These are phyloP conservation scores for Carpatolechia fugitivella DNA, from an alignment of 2,888 invertebrate genomes.

Conservation along the genomic window DNA sequence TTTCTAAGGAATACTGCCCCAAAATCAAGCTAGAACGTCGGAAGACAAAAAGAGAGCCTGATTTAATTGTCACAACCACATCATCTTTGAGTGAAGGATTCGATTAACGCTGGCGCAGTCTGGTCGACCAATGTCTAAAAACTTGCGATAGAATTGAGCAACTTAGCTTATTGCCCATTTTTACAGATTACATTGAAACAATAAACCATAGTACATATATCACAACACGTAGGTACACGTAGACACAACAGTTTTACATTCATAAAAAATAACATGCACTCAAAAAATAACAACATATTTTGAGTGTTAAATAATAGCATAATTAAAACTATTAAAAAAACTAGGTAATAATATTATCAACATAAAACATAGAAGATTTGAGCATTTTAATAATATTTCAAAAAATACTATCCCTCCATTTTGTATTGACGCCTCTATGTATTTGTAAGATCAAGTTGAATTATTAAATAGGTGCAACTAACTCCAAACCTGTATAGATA, in stretches of 20 bases:
- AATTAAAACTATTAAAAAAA: conserved; percentile 63
- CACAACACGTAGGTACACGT: conserved; percentile 72
- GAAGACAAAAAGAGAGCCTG: conserved; percentile 63
- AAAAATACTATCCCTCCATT: conserved; percentile 64
- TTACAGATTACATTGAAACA: conserved; percentile 56
- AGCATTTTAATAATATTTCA: conserved; percentile 72
- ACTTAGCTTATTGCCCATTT: conserved; percentile 57
- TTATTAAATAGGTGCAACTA: not conserved
- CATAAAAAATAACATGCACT: conserved; percentile 51
- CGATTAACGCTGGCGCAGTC: conserved; percentile 26
- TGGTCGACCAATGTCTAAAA: not conserved
- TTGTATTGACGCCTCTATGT: conserved; percentile 44
- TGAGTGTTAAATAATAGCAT: conserved; percentile 56
- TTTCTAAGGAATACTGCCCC: conserved; percentile 74
- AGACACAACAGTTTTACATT: conserved; percentile 44
- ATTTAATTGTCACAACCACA: conserved; percentile 68
- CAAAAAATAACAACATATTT: conserved; percentile 52
- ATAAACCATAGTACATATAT: conserved; percentile 64
- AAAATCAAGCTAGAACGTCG: conserved; percentile 57
- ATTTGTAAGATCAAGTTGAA: conserved; percentile 30
- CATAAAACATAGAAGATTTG: conserved; percentile 73
- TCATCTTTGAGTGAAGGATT: conserved; percentile 42
- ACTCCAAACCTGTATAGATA: no score
- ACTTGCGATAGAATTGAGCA: conserved; percentile 55
- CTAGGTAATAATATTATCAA: conserved; percentile 70